These are phyloP conservation scores for Kuschelorhynchus macadamiae DNA, from an alignment of 2,888 invertebrate genomes.

Conservation along the genomic window DNA sequence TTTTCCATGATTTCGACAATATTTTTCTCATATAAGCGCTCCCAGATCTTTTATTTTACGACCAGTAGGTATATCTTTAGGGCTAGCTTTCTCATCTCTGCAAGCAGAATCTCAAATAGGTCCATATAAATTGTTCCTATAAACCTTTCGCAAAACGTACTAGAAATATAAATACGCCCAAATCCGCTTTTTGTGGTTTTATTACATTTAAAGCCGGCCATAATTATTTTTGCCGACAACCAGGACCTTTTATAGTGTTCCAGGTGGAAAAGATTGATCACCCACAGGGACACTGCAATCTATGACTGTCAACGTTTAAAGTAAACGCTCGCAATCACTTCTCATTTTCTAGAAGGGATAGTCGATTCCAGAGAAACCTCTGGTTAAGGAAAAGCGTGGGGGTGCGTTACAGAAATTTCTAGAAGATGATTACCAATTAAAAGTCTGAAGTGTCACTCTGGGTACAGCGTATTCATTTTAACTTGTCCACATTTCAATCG, in stretches of 20 bases:
- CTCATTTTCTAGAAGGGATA: slow-evolving; percentile 51
- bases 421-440: too few species aligned
- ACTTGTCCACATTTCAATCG: too few species aligned
- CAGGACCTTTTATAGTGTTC: slow-evolving; percentile 41
- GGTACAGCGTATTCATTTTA: too few species aligned
- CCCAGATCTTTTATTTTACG: too few species aligned
- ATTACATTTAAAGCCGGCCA: slow-evolving; percentile 43
- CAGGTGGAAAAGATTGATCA: slow-evolving; percentile 57
- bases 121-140: not conserved
- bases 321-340: slow-evolving; percentile 59
- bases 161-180: slow-evolving; percentile 31
- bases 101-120: not conserved
- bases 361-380: slow-evolving; percentile 44
- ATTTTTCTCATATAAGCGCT: too few species aligned
- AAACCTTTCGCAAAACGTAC: not conserved
- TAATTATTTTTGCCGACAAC: slow-evolving; percentile 40
- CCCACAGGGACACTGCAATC: slow-evolving; percentile 60
- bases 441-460: too few species aligned
- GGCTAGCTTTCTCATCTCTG: not conserved
- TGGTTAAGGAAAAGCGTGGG: slow-evolving; percentile 3
- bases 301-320: slow-evolving; percentile 61
- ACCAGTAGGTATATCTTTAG: too few species aligned
- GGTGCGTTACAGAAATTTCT: slow-evolving; percentile 28
- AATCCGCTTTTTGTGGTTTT: slow-evolving; percentile 41
- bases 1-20: too few species aligned